phyloP scores from a whole-genome alignment of 2,888 invertebrate species.

The Pogonocherus hispidulus region DNA sequence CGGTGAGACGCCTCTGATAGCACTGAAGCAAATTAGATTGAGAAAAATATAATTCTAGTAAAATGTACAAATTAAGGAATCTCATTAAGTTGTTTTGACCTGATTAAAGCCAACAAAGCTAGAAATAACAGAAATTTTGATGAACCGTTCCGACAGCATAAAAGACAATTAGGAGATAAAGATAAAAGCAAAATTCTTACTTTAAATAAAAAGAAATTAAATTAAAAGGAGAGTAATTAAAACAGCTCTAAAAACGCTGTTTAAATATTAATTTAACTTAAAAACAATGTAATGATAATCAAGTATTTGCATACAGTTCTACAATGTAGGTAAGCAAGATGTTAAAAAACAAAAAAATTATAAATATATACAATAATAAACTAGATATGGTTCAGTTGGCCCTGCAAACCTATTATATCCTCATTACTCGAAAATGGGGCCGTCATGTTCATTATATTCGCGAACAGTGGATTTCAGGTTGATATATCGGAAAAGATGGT shows the following conservation, averaged over 20 bases:
- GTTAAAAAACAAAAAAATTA: too few species aligned
- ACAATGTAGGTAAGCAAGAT: too few species aligned
- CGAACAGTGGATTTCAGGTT: too few species aligned
- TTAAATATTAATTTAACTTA: background rate
- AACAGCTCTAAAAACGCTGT: slow-evolving; percentile 7
- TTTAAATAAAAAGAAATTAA: slow-evolving; percentile 11
- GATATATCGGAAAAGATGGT: too few species aligned
- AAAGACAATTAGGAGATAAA: background rate
- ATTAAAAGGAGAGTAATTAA: background rate
- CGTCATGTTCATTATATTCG: too few species aligned
- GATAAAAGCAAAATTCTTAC: background rate
- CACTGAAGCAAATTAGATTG: background rate
- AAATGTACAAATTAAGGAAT: background rate
- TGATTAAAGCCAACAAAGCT: background rate
- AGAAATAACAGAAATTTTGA: background rate
- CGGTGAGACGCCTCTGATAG: too few species aligned
- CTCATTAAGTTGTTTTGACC: background rate
- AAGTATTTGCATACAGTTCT: too few species aligned
- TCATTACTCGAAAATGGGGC: too few species aligned
- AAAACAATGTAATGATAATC: too few species aligned
- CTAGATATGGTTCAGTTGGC: too few species aligned
- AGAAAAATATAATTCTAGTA: background rate
- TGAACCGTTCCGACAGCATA: background rate
- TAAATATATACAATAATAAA: too few species aligned
- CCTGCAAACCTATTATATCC: too few species aligned